Evolutionary conservation across 1,140 invertebrate species (phyloP).

Genomic region (Stegodyphus dumicola): DNA sequence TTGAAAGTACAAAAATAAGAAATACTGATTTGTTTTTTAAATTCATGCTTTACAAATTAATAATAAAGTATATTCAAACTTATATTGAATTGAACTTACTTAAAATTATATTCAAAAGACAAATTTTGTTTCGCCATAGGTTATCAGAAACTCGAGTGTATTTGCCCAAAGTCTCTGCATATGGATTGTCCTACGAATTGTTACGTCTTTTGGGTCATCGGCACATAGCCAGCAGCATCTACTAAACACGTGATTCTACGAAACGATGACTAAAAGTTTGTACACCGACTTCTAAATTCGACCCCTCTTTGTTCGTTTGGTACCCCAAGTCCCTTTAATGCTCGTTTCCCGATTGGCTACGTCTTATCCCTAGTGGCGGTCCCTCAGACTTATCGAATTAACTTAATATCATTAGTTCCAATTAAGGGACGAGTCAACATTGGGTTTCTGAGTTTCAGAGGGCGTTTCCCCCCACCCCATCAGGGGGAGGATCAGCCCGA

Average conservation of each 20-base stretch:
- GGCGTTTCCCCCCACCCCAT: slow-evolving; percentile 34
- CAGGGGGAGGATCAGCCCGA: slow-evolving; percentile 30
- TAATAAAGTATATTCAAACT: no score
- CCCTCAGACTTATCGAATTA: slow-evolving; percentile 51
- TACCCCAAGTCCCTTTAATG: not conserved
- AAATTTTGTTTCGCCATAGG: not conserved
- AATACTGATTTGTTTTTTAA: no score
- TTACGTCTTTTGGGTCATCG: slow-evolving; percentile 31
- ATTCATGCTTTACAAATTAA: no score
- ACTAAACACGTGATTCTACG: slow-evolving; percentile 26
- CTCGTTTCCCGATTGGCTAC: slow-evolving; percentile 37
- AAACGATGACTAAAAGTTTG: slow-evolving; percentile 60
- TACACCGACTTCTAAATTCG: slow-evolving; percentile 54
- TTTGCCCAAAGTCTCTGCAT: not conserved
- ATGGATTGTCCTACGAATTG: not conserved
- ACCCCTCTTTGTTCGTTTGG: slow-evolving; percentile 16
- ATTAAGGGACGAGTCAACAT: slow-evolving; percentile 60
- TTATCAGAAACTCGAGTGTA: not conserved
- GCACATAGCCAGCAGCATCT: slow-evolving; percentile 36
- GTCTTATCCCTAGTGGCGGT: slow-evolving; percentile 40
- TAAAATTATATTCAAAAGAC: no score
- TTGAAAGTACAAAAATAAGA: no score
- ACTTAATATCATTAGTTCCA: slow-evolving; percentile 57
- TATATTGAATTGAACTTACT: no score
- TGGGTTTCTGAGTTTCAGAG: slow-evolving; percentile 48